These are phyloP conservation scores for Danaus chrysippus DNA, from an alignment of 2,888 invertebrate genomes.

Conservation along the genomic window DNA sequence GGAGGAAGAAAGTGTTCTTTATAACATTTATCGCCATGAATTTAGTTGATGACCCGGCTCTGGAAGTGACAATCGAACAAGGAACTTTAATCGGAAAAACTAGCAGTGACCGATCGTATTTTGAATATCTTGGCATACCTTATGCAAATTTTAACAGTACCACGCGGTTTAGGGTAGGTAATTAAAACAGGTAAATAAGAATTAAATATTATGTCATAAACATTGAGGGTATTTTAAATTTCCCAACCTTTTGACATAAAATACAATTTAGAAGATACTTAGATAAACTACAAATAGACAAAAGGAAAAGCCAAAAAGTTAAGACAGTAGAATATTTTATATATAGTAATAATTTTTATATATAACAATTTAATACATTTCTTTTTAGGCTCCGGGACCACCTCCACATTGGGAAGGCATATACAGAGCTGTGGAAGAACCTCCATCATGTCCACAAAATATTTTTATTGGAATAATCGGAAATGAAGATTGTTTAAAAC, in stretches of 20 bases:
- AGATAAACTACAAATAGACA: no score
- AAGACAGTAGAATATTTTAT: neutral
- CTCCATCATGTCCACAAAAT: slow-evolving; percentile 55
- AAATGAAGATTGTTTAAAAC: slow-evolving; percentile 62
- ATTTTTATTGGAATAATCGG: slow-evolving; percentile 46
- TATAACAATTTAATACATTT: no score
- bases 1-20: slow-evolving; percentile 51
- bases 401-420: slow-evolving; percentile 63
- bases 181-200: neutral
- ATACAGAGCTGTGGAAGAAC: slow-evolving; percentile 58
- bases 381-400: slow-evolving; percentile 57
- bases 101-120: slow-evolving; percentile 58
- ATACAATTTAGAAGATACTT: no score
- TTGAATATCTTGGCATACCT: slow-evolving; percentile 67
- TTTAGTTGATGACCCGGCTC: slow-evolving; percentile 65
- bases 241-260: no score
- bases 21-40: slow-evolving; percentile 62
- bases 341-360: slow-evolving; percentile 27
- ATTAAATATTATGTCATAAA: no score
- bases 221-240: no score
- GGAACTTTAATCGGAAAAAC: slow-evolving; percentile 63
- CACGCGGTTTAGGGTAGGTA: slow-evolving; percentile 61
- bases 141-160: slow-evolving; percentile 57
- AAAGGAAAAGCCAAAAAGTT: no score
- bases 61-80: slow-evolving; percentile 61